A percentile compares a stretch with the other conserved stretches of the same genome.
Conservation (phyloP, 2,797 vertebrate genomes). For the Eleutherodactylus coqui region DNA sequence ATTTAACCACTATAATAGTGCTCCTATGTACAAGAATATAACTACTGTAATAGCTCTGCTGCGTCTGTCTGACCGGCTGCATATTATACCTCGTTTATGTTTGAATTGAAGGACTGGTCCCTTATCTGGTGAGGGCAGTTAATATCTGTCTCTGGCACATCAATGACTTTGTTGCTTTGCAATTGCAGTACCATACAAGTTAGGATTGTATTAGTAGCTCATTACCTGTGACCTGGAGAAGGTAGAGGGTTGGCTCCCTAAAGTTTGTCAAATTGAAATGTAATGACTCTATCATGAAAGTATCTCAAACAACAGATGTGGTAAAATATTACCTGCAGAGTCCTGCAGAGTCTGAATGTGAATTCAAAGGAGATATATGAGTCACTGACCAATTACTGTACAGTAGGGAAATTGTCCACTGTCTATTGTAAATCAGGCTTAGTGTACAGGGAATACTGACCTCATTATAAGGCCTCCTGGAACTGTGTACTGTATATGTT, state of each 20-base stretch:
- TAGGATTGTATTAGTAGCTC: conserved; percentile 15
- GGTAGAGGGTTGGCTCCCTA: conserved; percentile 16
- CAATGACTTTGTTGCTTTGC: not conserved
- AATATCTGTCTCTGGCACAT: not conserved
- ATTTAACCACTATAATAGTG: not conserved
- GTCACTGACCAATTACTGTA: conserved; percentile 33
- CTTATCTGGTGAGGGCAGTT: too few species aligned
- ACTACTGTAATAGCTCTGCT: not conserved
- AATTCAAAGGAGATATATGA: conserved; percentile 5
- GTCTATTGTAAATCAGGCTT: not conserved
- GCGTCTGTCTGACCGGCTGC: too few species aligned
- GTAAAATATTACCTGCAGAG: conserved; percentile 10
- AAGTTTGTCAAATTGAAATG: conserved; percentile 18
- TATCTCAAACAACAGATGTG: conserved; percentile 35
- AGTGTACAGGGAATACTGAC: not conserved
- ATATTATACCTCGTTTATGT: too few species aligned
- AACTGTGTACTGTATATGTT: too few species aligned
- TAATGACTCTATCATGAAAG: conserved; percentile 3
- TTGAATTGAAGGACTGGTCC: too few species aligned
- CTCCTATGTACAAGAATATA: not conserved
- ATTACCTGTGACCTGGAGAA: conserved; percentile 9
- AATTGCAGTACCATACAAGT: not conserved
- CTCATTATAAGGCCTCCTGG: not conserved
- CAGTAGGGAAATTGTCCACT: not conserved
- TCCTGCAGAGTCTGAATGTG: conserved; percentile 24